Evolutionary conservation across 2,888 invertebrate genomes (phyloP).

Genomic region (Xanthia icteritia): DNA sequence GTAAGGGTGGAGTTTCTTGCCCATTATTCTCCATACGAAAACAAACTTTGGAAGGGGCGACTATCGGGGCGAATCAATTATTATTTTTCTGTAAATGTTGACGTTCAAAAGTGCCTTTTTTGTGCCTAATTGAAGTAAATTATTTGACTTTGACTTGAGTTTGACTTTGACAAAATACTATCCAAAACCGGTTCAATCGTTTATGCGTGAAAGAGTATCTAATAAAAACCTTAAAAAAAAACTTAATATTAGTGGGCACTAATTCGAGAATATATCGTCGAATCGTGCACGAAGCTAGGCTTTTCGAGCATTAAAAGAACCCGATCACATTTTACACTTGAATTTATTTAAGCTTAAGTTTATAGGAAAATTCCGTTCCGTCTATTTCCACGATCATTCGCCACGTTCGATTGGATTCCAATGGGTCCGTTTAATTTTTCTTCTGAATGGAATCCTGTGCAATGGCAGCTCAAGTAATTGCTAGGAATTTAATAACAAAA

Average conservation of each 20-base stretch:
- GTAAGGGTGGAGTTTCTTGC: too few species aligned
- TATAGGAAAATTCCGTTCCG: constrained; percentile 69
- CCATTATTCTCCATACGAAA: too few species aligned
- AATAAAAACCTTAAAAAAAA: too few species aligned
- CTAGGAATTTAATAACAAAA: constrained; percentile 23
- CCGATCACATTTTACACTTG: constrained; percentile 52
- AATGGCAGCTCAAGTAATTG: constrained; percentile 47
- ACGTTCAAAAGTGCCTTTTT: too few species aligned
- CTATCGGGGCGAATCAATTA: too few species aligned
- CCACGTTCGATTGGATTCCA: constrained; percentile 63
- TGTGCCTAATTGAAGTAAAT: too few species aligned
- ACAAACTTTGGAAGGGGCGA: too few species aligned
- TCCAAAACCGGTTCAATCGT: not conserved
- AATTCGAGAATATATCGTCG: not conserved
- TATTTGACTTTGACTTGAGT: too few species aligned
- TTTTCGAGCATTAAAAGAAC: constrained; percentile 7
- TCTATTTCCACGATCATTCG: constrained; percentile 58
- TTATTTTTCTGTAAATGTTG: too few species aligned
- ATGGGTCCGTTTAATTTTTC: constrained; percentile 68
- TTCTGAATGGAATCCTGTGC: constrained; percentile 59
- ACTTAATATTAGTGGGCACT: not conserved
- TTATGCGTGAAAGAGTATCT: too few species aligned
- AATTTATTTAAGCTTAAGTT: constrained; percentile 72
- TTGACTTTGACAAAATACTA: not conserved
- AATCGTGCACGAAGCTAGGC: not conserved